These are phyloP conservation scores for Sarcoramphus papa DNA, from an alignment of 2,797 vertebrate genomes.

Conservation along the genomic window DNA sequence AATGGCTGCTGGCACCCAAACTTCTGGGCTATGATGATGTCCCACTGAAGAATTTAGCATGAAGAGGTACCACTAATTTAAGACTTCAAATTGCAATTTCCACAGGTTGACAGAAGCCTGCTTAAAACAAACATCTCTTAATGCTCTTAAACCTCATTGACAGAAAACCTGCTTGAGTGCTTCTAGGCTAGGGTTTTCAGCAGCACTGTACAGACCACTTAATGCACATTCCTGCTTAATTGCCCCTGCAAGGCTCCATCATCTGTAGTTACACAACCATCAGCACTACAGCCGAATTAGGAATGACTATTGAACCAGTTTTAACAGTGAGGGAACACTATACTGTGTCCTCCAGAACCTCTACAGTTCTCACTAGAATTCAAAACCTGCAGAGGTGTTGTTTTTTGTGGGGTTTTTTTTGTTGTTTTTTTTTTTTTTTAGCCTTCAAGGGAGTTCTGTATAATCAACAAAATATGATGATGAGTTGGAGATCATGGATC, in stretches of 20 bases:
- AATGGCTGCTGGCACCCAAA: not conserved
- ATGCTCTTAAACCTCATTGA: not conserved
- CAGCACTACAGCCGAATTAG: accelerated
- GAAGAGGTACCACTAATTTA: not conserved
- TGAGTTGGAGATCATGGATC: not conserved
- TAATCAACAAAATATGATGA: not conserved
- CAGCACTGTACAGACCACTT: not conserved
- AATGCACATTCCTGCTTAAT: not conserved
- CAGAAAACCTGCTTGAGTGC: not conserved
- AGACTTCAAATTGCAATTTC: not conserved
- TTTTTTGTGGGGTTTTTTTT: too few species aligned
- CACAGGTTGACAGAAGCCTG: not conserved
- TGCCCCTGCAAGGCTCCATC: not conserved
- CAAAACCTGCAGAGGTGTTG: not conserved
- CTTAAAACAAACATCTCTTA: not conserved
- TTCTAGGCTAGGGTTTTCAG: not conserved
- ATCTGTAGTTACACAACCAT: not conserved
- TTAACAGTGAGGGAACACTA: not conserved
- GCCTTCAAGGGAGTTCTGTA: not conserved
- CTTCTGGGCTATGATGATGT: not conserved
- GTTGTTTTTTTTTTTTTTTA: not conserved
- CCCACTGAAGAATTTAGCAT: not conserved
- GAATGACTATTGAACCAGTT: accelerated
- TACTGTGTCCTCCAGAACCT: not conserved
- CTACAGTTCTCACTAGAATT: not conserved